A percentile compares a stretch with the other conserved stretches of the same genome.
phyloP scores from a whole-genome alignment of 2,113 vertebrate genomes.

The Lycaon pictus region DNA sequence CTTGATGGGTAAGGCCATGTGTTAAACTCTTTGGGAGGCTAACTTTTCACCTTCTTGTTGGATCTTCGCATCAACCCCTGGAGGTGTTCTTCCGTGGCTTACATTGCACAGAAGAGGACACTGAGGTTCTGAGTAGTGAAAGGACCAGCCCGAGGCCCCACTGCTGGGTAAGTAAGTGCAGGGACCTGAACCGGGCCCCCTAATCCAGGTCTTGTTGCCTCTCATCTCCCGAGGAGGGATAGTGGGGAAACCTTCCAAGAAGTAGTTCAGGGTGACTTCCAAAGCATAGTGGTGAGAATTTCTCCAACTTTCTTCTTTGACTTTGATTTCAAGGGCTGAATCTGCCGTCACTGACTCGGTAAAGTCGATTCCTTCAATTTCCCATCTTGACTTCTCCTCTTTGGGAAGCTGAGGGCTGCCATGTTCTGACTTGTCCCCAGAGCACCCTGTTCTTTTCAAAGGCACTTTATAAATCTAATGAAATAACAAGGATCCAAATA shows the following conservation, averaged over 20 bases:
- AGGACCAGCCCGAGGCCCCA: background rate
- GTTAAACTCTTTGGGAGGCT: background rate
- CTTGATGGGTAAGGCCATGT: rapidly evolving
- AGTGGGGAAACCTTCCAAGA: background rate
- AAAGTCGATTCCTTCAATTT: background rate
- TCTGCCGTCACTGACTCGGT: rapidly evolving
- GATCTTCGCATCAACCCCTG: background rate
- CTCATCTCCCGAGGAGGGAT: rapidly evolving
- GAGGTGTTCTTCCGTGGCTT: background rate
- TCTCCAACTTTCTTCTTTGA: background rate
- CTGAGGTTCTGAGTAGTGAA: background rate
- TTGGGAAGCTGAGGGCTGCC: background rate
- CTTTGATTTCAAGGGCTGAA: constrained; percentile 18
- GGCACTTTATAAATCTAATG: constrained; percentile 53
- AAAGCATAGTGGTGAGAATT: background rate
- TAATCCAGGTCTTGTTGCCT: background rate
- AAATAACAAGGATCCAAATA: constrained; percentile 21
- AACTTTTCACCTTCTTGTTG: background rate
- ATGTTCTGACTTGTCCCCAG: background rate
- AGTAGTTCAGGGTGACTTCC: background rate
- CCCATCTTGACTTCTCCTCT: background rate
- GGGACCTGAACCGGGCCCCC: background rate
- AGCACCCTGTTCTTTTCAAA: constrained; percentile 35
- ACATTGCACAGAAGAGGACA: background rate
- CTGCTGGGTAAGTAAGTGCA: background rate